Percentiles rank a stretch among this genome's conserved stretches.
These are phyloP conservation scores for Cyprinodon variegatus DNA, from an alignment of 2,113 vertebrate species.

Conservation along the genomic window DNA sequence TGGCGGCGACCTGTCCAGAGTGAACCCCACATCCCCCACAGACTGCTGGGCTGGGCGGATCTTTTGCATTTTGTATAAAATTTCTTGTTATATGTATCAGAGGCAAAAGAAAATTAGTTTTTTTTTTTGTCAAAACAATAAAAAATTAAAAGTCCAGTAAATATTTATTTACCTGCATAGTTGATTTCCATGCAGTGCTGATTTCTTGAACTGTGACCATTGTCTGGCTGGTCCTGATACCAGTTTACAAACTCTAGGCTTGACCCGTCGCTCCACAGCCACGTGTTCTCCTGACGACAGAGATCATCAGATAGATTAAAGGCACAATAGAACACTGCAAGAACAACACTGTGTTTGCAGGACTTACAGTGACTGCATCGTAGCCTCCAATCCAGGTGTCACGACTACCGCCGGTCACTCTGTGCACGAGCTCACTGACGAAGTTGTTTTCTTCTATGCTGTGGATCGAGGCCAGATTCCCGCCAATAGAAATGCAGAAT, in stretches of 20 bases:
- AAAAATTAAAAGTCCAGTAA: background rate
- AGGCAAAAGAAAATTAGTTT: too few species aligned
- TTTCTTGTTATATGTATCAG: too few species aligned
- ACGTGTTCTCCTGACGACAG: background rate
- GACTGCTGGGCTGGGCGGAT: too few species aligned
- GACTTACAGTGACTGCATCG: background rate
- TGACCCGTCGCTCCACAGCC: conserved; percentile 7
- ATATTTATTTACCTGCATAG: background rate
- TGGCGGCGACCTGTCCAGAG: too few species aligned
- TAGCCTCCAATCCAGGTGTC: background rate
- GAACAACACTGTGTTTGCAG: too few species aligned
- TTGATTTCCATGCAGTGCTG: background rate
- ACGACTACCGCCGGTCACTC: background rate
- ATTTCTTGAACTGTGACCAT: background rate
- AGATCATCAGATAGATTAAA: background rate
- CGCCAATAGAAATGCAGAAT: background rate
- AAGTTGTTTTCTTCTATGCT: background rate
- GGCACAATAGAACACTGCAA: too few species aligned
- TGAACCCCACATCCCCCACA: too few species aligned
- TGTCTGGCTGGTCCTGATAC: background rate
- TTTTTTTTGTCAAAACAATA: too few species aligned
- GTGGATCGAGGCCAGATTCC: conserved; percentile 5
- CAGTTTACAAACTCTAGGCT: background rate
- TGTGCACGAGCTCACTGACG: background rate
- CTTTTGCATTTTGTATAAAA: too few species aligned